Evolutionary conservation across 2,797 vertebrate genomes (phyloP), one percentile per base, ranked within the genome.

Genomic region (Pterois miles): DNA sequence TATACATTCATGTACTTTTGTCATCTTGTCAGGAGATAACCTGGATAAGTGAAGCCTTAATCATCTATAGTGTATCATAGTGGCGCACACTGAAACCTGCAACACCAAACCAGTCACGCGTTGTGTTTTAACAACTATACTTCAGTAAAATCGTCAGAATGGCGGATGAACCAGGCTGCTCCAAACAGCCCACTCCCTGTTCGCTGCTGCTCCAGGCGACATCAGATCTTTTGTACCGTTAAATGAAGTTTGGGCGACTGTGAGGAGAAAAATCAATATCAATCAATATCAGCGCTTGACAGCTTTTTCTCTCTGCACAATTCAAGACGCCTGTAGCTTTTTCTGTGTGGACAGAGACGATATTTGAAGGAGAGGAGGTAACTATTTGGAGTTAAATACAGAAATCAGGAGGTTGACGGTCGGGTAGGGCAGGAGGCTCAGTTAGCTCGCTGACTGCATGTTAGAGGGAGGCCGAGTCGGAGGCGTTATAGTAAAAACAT

Each of bases 201-300:
- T 25, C 38, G 7, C 53, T 73, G 68, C 48, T 11, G 84, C 89
- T 71, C 1, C 0, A 29, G 76, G 84, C 2, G 34, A 74, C 80
- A 29, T 59, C 80, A 43, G 36, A 29, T 66, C 88, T 84, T 62
- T 62, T 84, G 62, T 46, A 73, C n/a, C 76, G 66, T 76, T 84
- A 90, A 91, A 92, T 91, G 86, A 90, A 82, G 85, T 84, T 86
- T 85, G 76, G 78, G 43, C 10, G 78, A 83, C 43, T 62, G 80
- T 65, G 86, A 81, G 76, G 36, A 63, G 29, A 31, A 70, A 82
- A 85, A 89, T 92, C 90, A 34, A 92, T 91, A 60, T 3, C 0
- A 3, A 80, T 91, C 89, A 65, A 86, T 87, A 80, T 50, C 43
- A 72, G 27, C 1, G 22, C 53, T 6, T 63, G 67, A 80, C 81